Evolutionary conservation across 2,113 vertebrate species (phyloP).

Genomic region (Psittacara wagleri): DNA sequence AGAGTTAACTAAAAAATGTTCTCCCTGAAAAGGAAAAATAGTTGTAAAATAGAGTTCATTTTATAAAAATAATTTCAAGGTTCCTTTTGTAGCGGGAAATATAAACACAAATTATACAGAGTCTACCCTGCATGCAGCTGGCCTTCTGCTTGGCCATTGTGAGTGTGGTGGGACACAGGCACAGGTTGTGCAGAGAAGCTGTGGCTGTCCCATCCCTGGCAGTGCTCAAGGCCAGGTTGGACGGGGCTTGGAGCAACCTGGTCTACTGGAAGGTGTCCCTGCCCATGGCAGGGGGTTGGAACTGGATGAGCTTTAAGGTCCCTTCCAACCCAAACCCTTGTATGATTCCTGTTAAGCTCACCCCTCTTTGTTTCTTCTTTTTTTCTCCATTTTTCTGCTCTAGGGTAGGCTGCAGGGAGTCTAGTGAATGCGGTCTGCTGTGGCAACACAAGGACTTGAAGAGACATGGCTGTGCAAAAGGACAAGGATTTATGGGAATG

Average conservation of each 20-base stretch:
- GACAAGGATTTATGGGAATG: background rate
- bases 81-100: background rate
- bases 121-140: rapidly evolving
- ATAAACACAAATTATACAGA: background rate
- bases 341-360: background rate
- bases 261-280: background rate
- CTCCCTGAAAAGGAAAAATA: background rate
- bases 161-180: background rate
- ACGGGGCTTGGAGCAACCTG: background rate
- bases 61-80: background rate
- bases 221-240: background rate
- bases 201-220: background rate
- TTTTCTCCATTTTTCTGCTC: background rate
- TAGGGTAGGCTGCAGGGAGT: background rate
- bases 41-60: background rate
- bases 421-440: rapidly evolving
- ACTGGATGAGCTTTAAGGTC: background rate
- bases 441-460: rapidly evolving
- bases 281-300: background rate
- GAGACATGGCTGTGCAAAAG: rapidly evolving
- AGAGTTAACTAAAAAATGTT: background rate
- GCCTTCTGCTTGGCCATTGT: background rate
- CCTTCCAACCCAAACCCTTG: background rate
- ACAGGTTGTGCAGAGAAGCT: background rate
- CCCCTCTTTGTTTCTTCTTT: rapidly evolving